Percentiles rank a stretch among this genome's conserved stretches.
These are phyloP conservation scores for Poeciliopsis retropinna DNA, from an alignment of 2,113 vertebrate genomes.

Conservation along the genomic window DNA sequence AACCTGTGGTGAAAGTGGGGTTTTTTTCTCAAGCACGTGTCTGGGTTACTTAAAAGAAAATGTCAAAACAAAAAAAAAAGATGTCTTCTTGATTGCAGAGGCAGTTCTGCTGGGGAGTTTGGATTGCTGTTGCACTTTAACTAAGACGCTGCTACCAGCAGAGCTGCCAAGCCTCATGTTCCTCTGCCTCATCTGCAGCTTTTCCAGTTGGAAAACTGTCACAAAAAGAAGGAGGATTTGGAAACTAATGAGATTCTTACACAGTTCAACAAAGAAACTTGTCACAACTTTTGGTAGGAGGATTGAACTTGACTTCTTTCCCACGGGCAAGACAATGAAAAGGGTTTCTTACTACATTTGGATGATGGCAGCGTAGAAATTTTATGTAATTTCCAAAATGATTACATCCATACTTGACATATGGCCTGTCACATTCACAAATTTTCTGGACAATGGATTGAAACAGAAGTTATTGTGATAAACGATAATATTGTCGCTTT, in stretches of 20 bases:
- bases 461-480: too few species aligned
- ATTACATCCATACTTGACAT: neutral
- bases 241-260: constrained; percentile 19
- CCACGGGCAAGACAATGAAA: neutral
- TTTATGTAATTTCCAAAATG: neutral
- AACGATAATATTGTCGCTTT: too few species aligned
- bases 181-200: constrained; percentile 31
- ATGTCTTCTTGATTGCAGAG: constrained; percentile 26
- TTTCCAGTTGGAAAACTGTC: constrained; percentile 34
- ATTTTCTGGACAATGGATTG: too few species aligned
- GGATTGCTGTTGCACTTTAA: constrained; percentile 26
- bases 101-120: constrained; percentile 18
- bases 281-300: neutral
- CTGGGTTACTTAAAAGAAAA: constrained; percentile 26
- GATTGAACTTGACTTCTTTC: neutral
- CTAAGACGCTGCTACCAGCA: constrained; percentile 19
- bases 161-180: constrained; percentile 44
- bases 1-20: constrained; percentile 11
- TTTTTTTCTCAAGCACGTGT: constrained; percentile 5
- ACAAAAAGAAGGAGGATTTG: neutral
- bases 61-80: constrained; percentile 25
- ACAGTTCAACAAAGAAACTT: neutral
- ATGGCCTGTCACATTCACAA: too few species aligned
- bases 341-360: neutral
- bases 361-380: neutral